Percentiles rank a stretch among this genome's conserved stretches.
These are phyloP conservation scores for Scomberomorus guttatus DNA, from an alignment of 2,797 vertebrate genomes.

Conservation along the genomic window DNA sequence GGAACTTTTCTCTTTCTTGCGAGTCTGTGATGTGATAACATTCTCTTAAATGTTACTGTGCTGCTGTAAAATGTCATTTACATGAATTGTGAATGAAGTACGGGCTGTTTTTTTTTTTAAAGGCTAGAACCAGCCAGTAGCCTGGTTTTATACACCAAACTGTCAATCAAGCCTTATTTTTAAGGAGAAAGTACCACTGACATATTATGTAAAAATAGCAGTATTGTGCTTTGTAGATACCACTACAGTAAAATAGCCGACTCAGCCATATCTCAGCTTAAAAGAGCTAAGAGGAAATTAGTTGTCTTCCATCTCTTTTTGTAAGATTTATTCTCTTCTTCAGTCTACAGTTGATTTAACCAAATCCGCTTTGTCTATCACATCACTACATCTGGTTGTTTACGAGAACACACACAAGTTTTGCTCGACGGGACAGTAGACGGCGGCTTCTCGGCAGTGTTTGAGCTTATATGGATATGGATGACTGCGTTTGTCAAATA, in stretches of 20 bases:
- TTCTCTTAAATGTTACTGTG: slow-evolving; percentile 17
- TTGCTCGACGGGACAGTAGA: slow-evolving; percentile 1
- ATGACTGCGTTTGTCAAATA: slow-evolving; percentile 62
- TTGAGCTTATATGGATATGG: slow-evolving; percentile 38
- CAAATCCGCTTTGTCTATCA: slow-evolving; percentile 43
- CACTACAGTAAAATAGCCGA: slow-evolving; percentile 25
- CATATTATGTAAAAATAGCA: slow-evolving; percentile 1
- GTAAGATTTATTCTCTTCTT: slow-evolving; percentile 37
- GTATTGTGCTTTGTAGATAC: slow-evolving; percentile 18
- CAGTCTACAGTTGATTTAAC: slow-evolving; percentile 48
- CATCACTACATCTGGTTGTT: slow-evolving; percentile 36
- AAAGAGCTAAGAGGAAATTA: slow-evolving; percentile 6
- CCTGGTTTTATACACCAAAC: not conserved
- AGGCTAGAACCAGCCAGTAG: slow-evolving; percentile 20
- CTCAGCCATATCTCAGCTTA: slow-evolving; percentile 14
- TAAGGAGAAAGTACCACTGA: slow-evolving; percentile 22
- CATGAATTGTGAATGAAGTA: not conserved
- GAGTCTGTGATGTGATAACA: not conserved
- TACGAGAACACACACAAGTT: slow-evolving; percentile 24
- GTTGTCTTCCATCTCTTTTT: slow-evolving; percentile 40
- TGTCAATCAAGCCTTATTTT: not conserved
- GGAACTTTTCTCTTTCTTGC: not conserved
- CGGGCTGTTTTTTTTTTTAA: slow-evolving; percentile 13
- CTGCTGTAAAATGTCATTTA: slow-evolving; percentile 30
- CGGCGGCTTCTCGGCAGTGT: slow-evolving; percentile 21